Evolutionary conservation across 2,888 invertebrate genomes (phyloP).

Genomic region (Nephrocerus scutellatus): DNA sequence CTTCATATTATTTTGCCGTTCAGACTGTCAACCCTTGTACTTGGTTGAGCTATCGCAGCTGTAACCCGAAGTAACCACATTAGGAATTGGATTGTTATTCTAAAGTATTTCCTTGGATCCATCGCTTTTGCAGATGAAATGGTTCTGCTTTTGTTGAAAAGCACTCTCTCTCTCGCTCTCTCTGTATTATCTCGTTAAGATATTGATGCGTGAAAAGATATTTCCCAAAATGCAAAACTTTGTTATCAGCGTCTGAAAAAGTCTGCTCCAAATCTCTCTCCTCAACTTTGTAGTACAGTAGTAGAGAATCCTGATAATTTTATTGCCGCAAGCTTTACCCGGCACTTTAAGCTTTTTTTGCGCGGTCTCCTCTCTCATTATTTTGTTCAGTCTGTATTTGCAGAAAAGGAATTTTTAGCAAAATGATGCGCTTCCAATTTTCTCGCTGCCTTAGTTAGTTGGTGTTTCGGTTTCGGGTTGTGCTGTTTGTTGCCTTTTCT

Average conservation of each 20-base stretch:
- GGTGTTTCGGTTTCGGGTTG: conserved; percentile 51
- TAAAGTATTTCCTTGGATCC: too few relatives aligned
- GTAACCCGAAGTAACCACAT: too few relatives aligned
- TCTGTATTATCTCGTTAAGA: too few relatives aligned
- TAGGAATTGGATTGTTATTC: too few relatives aligned
- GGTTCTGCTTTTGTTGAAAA: neutral
- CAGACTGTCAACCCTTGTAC: too few relatives aligned
- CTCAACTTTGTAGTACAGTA: neutral
- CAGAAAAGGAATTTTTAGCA: conserved; percentile 16
- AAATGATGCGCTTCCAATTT: conserved; percentile 31
- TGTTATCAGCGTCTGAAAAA: too few relatives aligned
- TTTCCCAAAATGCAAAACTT: too few relatives aligned
- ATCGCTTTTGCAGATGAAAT: neutral
- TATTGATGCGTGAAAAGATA: too few relatives aligned
- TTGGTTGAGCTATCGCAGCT: too few relatives aligned
- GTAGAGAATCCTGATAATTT: too few relatives aligned
- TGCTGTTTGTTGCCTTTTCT: conserved; percentile 50
- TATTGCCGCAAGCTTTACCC: conserved; percentile 36
- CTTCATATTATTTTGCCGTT: too few relatives aligned
- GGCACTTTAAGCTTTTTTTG: conserved; percentile 24
- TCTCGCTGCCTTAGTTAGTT: too few relatives aligned
- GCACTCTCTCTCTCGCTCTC: neutral
- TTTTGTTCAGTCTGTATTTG: conserved; percentile 4
- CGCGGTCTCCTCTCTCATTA: neutral
- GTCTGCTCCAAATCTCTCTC: conserved; percentile 2